Evolutionary conservation across 2,888 invertebrate species (phyloP).

Genomic region (Nasonia oneida): DNA sequence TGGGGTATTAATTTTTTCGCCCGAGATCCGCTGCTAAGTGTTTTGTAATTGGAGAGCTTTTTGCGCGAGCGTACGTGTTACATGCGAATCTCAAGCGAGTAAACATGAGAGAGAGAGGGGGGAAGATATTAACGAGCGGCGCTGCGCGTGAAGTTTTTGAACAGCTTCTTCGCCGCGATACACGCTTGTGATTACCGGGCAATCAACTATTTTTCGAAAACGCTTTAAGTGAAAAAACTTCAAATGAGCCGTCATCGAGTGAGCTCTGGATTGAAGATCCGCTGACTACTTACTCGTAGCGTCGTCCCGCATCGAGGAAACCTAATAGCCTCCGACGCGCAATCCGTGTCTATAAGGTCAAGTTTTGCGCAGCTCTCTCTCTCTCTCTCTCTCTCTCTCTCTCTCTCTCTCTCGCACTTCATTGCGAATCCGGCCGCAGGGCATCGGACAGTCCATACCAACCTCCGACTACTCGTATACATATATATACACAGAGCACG

Average conservation of each 20-base stretch:
- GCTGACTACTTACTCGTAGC: neutral
- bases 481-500: neutral
- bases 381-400: conserved; percentile 7
- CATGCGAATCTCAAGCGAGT: neutral
- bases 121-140: neutral
- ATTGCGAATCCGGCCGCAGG: conserved; percentile 46
- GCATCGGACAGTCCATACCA: conserved; percentile 8
- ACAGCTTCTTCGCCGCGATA: neutral
- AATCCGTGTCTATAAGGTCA: conserved; percentile 41
- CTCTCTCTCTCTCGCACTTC: conserved; percentile 20
- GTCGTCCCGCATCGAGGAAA: neutral
- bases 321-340: conserved; percentile 3
- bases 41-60: conserved; percentile 21
- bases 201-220: neutral
- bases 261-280: neutral
- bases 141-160: neutral
- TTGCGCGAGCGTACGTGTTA: neutral
- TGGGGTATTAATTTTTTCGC: conserved; percentile 45
- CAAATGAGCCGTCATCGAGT: neutral
- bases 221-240: neutral
- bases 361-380: conserved; percentile 10
- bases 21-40: conserved; percentile 11
- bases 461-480: neutral
- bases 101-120: neutral
- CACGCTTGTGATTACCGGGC: neutral